These are phyloP conservation scores for Ophion slaviceki DNA, from an alignment of 2,888 invertebrate species.

Conservation along the genomic window DNA sequence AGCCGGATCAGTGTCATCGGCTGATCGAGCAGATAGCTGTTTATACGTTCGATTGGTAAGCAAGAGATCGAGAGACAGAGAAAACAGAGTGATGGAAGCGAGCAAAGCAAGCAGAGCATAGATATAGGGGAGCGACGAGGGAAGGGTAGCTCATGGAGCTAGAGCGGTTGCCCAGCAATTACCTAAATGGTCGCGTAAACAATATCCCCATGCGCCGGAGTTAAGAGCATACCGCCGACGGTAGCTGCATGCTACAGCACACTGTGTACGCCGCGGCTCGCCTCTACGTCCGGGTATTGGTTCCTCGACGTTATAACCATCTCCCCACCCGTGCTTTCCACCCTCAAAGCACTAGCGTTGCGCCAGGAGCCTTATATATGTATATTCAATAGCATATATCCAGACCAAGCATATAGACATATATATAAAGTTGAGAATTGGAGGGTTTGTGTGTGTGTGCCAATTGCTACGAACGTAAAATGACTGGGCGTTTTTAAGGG, in stretches of 20 bases:
- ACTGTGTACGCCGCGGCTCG: slow-evolving; percentile 56
- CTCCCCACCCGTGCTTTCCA: slow-evolving; percentile 44
- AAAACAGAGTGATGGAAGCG: slow-evolving; percentile 34
- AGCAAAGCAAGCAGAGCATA: slow-evolving; percentile 69
- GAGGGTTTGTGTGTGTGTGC: slow-evolving; percentile 16
- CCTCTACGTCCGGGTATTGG: slow-evolving; percentile 59
- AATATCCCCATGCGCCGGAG: slow-evolving; percentile 80
- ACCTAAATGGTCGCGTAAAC: slow-evolving; percentile 83
- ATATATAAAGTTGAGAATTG: slow-evolving; percentile 31
- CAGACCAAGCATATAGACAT: not conserved
- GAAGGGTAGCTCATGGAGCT: slow-evolving; percentile 66
- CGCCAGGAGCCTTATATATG: slow-evolving; percentile 38
- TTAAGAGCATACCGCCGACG: slow-evolving; percentile 76
- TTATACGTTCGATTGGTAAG: slow-evolving; percentile 77
- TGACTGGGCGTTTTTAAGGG: slow-evolving; percentile 6
- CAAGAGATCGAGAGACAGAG: slow-evolving; percentile 42
- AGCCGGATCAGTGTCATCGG: slow-evolving; percentile 74
- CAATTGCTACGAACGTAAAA: slow-evolving; percentile 8
- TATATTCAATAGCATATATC: not conserved
- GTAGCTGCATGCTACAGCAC: slow-evolving; percentile 51
- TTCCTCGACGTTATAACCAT: slow-evolving; percentile 58
- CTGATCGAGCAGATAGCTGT: slow-evolving; percentile 73
- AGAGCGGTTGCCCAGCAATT: slow-evolving; percentile 82
- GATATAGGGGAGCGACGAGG: slow-evolving; percentile 57
- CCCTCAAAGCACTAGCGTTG: slow-evolving; percentile 45